Base-by-base conservation (phyloP, 1,140 invertebrate species). In the Amyelois transitella region DNA sequence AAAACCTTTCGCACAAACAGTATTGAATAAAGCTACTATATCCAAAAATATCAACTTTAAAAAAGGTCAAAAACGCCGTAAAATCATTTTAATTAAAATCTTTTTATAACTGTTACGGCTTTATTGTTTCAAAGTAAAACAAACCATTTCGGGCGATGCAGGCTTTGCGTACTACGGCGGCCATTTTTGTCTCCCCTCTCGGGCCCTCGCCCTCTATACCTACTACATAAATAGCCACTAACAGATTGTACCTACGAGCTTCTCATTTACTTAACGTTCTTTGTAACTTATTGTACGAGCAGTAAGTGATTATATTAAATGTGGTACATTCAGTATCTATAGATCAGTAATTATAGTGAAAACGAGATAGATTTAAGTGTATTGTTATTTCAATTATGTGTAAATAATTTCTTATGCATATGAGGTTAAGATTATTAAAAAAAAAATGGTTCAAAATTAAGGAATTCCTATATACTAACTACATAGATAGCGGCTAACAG, bases 181-280 rank as follows among this genome's bases (percentile, higher is more conserved):
- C 77, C 81, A 81, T 81, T 79, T 81, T 81, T 75, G 68, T 76
- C 69, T 77, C 76, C 77, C 77, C 74, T 72, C 66, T 50, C 58
- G 60, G 51, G 50, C 52, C 59, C 66, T 56, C 70, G 57, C 72
- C 72, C 71, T 53, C 60, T 28, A 58, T 75, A 80, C 65, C 61
- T 69, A 65, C 69, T n/a, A n/a, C 12, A 19, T 22, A 48, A 14
- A 48, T 48, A 48, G 18, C 18, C 19, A 8, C 12, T 44, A 44
- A 19, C 18, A 21, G 20, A 48, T 38, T 38, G n/a, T 38, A 38
- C 32, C 32, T 38, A 38, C n/a, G n/a, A n/a, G n/a, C 32, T 38
- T 38, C 32, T 38, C 32, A 38, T 38, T 38, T 38, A 38, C 32
- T 14, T 38, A 38, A 38, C 32, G 32, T 38, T 14, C 32, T 38